Base-by-base conservation (phyloP, 2,888 invertebrate species). In the Ophioninae sp. region DNA sequence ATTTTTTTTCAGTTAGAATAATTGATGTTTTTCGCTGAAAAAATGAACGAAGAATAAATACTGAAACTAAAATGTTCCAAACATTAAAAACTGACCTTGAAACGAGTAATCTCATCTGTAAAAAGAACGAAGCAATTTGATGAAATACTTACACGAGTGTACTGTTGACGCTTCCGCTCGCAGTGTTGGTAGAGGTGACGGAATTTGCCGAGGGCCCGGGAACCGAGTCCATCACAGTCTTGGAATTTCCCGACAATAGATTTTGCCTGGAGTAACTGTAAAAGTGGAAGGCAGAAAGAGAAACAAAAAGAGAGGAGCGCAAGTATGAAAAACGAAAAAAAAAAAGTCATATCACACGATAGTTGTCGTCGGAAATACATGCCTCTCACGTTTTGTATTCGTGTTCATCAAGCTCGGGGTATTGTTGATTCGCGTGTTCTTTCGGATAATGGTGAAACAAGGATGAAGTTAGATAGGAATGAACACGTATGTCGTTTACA, bases 211-310 rank as follows among this genome's bases (percentile, higher is more conserved):
- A 81, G 63, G 88, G 74, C 68, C 86, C 87, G 44, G 87, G 84
- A 41, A 85, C 67, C 41, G 86, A 68, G 30, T 91, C 91, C 8
- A 87, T 87, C 37, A 87, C 75, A 44, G 96, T 96, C 93, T 97
- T 97, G 90, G 95, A 95, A 90, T 93, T 95, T 77, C 95, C 95
- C 61, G 97, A 97, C 67, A 98, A 94, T 81, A 97, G 95, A 93
- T 98, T 98, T 94, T 98, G 98, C 75, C 97, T 95, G 58, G 98
- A 97, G 93, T 98, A 97, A 92, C 97, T 97, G 94, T 79, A 95
- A 94, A 93, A 89, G 86, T 87, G 85, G 30, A 64, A 81, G 72
- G 56, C 56, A 72, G 58, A 75, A 77, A 13, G 59, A 73, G 63
- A 63, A 44, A 73, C 22, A 73, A 86, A 59, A 65, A 77, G 73